These are phyloP conservation scores for Antheraea mylitta DNA, from an alignment of 1,140 invertebrate species.

Conservation along the genomic window DNA sequence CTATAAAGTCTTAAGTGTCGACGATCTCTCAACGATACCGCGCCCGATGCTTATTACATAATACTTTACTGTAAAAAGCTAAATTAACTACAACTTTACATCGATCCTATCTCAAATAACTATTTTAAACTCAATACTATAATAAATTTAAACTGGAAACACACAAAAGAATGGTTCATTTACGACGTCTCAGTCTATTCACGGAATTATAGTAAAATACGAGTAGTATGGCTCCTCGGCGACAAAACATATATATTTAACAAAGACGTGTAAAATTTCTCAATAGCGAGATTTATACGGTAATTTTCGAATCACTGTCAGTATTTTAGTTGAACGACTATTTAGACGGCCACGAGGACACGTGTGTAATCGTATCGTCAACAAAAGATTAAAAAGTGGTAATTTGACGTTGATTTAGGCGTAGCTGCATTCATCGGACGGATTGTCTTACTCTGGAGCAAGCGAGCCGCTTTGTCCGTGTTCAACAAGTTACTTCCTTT, in stretches of 20 bases:
- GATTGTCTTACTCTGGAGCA: slow-evolving; percentile 63
- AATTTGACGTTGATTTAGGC: slow-evolving; percentile 76
- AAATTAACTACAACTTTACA: slow-evolving; percentile 29
- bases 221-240: slow-evolving; percentile 41
- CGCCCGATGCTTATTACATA: slow-evolving; percentile 28
- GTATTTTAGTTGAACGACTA: slow-evolving; percentile 44
- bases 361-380: slow-evolving; percentile 70
- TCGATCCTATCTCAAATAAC: slow-evolving; percentile 32
- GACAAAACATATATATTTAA: slow-evolving; percentile 58
- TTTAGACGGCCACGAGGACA: slow-evolving; percentile 48
- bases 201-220: slow-evolving; percentile 51
- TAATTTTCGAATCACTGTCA: slow-evolving; percentile 44
- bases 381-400: slow-evolving; percentile 74
- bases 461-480: slow-evolving; percentile 51
- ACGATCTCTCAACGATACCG: slow-evolving; percentile 39
- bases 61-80: slow-evolving; percentile 26
- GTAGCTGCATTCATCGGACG: slow-evolving; percentile 55
- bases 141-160: slow-evolving; percentile 47
- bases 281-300: slow-evolving; percentile 68
- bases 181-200: slow-evolving; percentile 51
- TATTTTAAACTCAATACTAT: slow-evolving; percentile 31
- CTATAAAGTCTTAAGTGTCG: slow-evolving; percentile 58
- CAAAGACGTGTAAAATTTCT: slow-evolving; percentile 72
- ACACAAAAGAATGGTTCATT: slow-evolving; percentile 52
- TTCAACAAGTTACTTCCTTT: slow-evolving; percentile 11